Evolutionary conservation across 2,113 vertebrate genomes (phyloP).

Genomic region (Mesoclemmys tuberculata): DNA sequence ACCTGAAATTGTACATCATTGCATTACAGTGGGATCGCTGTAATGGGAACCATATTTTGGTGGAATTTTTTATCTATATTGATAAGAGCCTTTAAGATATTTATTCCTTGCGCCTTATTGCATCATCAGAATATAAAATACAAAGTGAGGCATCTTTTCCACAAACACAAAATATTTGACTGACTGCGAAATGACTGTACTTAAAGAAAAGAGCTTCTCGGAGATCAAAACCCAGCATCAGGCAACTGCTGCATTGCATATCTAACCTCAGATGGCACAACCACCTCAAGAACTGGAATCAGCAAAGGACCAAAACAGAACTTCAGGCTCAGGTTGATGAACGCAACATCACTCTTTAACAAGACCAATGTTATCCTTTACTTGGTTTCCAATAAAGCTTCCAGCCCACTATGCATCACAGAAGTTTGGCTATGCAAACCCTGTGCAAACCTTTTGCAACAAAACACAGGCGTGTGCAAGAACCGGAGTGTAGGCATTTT

Average conservation of each 20-base stretch:
- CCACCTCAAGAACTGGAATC: neutral
- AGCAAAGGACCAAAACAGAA: neutral
- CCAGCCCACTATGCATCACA: neutral
- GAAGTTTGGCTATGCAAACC: neutral
- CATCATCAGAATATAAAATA: neutral
- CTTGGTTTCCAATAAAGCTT: neutral
- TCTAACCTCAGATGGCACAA: neutral
- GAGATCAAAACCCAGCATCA: neutral
- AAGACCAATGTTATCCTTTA: neutral
- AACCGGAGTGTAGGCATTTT: rapidly evolving
- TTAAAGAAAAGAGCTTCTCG: neutral
- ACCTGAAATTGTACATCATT: neutral
- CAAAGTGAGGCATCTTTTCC: neutral
- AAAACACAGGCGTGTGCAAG: neutral
- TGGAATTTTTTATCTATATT: neutral
- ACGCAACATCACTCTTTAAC: neutral
- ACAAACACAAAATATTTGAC: neutral
- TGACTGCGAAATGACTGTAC: neutral
- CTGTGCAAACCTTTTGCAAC: neutral
- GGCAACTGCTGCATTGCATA: neutral
- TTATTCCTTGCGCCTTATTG: neutral
- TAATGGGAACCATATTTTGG: neutral
- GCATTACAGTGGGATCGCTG: rapidly evolving
- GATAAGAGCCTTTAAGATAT: neutral
- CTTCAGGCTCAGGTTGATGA: neutral